Evolutionary conservation across 2,888 invertebrate species (phyloP).

Genomic region (Temnothorax rugatulus): DNA sequence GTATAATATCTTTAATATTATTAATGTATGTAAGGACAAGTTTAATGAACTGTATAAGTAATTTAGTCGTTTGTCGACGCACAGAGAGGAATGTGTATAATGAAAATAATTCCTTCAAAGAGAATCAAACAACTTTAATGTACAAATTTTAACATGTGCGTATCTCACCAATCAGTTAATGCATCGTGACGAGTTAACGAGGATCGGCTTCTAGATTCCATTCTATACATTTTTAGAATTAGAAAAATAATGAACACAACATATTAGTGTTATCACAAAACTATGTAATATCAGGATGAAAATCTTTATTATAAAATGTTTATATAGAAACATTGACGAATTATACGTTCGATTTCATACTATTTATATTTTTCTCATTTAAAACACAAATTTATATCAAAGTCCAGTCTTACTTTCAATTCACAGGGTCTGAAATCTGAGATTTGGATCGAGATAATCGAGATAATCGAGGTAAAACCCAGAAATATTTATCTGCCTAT

Average conservation of each 20-base stretch:
- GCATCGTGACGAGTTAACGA: not conserved
- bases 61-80: not conserved
- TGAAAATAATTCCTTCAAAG: not conserved
- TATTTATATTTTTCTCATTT: not conserved
- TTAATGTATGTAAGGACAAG: not conserved
- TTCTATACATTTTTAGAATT: not conserved
- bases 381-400: not conserved
- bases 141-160: not conserved
- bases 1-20: not conserved
- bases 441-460: constrained; percentile 34
- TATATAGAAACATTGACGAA: not conserved
- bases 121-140: not conserved
- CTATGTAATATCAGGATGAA: not conserved
- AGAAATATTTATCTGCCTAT: constrained; percentile 49
- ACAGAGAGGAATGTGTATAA: not conserved
- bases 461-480: not conserved
- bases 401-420: not conserved
- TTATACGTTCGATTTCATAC: not conserved
- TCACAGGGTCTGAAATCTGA: not conserved
- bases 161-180: not conserved
- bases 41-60: constrained; percentile 27
- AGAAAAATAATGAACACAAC: not conserved
- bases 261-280: not conserved
- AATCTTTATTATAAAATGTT: not conserved
- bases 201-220: not conserved